Evolutionary conservation across 2,113 vertebrate species (phyloP).

Genomic region (Odocoileus virginianus): DNA sequence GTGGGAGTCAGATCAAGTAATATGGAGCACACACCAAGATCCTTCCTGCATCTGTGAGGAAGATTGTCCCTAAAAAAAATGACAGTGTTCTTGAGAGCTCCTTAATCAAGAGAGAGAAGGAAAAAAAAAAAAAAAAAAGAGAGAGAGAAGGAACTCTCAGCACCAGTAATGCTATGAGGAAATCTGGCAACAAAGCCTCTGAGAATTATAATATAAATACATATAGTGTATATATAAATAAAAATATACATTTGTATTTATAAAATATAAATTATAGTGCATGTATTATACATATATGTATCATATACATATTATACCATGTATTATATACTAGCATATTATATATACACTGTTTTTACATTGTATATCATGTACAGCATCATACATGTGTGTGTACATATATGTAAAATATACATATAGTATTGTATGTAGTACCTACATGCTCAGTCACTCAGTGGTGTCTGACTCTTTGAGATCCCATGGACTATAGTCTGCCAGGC

Average conservation of each 20-base stretch:
- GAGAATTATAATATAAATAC: background rate
- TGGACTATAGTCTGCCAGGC: background rate
- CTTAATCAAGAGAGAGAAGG: background rate
- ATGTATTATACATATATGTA: background rate
- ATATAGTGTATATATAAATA: background rate
- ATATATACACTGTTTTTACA: background rate
- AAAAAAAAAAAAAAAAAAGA: too few species aligned
- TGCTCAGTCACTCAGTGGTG: background rate
- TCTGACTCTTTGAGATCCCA: background rate
- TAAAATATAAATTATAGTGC: background rate
- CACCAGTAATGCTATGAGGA: background rate
- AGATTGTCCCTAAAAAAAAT: background rate
- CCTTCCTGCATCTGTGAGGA: background rate
- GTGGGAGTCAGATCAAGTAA: background rate
- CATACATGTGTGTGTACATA: fast-evolving
- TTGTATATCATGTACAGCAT: background rate
- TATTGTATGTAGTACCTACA: background rate
- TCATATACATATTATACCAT: background rate
- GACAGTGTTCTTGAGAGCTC: background rate
- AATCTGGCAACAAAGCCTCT: background rate
- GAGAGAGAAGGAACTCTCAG: background rate
- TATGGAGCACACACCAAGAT: background rate
- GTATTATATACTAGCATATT: background rate
- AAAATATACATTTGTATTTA: background rate
- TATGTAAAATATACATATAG: background rate